Evolutionary conservation across 2,113 vertebrate genomes (phyloP), one percentile per base, ranked within the genome.

Genomic region (Columbina picui): DNA sequence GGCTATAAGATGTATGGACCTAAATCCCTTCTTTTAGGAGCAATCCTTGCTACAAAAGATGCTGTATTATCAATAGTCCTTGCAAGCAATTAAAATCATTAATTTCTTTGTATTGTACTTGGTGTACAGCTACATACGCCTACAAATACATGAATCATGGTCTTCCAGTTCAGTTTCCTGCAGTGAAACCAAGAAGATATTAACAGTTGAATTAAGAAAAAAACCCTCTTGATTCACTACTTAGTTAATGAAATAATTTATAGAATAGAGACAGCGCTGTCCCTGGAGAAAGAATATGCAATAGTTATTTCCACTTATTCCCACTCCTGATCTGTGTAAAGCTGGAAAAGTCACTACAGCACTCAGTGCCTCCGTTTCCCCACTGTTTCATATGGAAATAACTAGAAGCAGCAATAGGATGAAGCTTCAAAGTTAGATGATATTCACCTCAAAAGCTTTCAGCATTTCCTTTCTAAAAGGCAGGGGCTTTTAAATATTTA

Each of bases 381-480:
- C 60, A 32, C 23, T 30, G 55, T n/a, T 78, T 78, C 86, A 25
- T 20, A 50, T 41, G 73, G 82, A 71, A 90, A 84, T 20, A 55
- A 47, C 8, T 27, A 32, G 7, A 83, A 63, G 50, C 15, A 77
- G 39, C 68, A 88, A 55, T 25, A 57, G 52, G 49, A 70, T 39
- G 36, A 52, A 92, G 49, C 49, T 67, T 91, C 45, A 78, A 67
- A 86, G 30, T 70, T 59, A 52, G 30, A 74, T 61, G 25, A 74
- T 39, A 50, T 29, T 86, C 71, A 81, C 30, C 38, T 74, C 63
- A 91, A 68, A 85, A 91, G 81, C 78, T 79, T 80, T 74, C 75
- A 93, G 71, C 27, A 71, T 90, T 92, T 90, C 85, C 64, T 92
- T 84, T 93, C 85, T 80, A 74, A 93, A 96, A 90, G 75, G 50